Evolutionary conservation across 2,797 vertebrate species (phyloP).

Genomic region (Halcyon leucocephala): DNA sequence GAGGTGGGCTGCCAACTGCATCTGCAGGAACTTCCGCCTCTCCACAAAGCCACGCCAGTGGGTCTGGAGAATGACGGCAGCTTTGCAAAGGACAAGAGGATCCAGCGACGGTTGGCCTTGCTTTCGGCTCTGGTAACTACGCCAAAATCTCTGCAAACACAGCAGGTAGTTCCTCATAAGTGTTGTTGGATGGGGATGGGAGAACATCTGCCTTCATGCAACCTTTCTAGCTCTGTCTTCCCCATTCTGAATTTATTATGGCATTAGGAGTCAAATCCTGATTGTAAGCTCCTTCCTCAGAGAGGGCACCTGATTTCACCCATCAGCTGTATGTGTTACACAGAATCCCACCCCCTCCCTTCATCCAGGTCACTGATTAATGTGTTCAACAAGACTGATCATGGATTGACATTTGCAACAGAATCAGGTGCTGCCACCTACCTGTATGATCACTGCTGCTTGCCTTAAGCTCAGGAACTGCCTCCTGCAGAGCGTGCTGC

Average conservation of each 20-base stretch:
- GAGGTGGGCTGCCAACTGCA: constrained; percentile 83
- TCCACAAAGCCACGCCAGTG: constrained; percentile 88
- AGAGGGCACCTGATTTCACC: neutral
- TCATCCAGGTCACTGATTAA: neutral
- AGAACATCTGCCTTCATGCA: neutral
- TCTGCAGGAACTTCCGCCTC: constrained; percentile 81
- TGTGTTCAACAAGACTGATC: neutral
- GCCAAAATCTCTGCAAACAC: constrained; percentile 89
- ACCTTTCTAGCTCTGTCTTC: neutral
- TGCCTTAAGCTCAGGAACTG: constrained; percentile 87
- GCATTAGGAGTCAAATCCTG: neutral
- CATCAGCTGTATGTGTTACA: neutral
- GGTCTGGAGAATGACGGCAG: constrained; percentile 86
- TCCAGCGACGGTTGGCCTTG: constrained; percentile 60
- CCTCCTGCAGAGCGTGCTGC: constrained; percentile 86
- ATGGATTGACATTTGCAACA: fast-evolving
- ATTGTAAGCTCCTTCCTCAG: neutral
- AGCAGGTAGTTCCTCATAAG: neutral
- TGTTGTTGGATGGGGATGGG: neutral
- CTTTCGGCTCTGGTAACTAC: constrained; percentile 71
- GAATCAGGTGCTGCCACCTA: constrained; percentile 37
- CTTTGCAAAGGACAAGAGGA: constrained; percentile 71
- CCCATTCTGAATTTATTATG: neutral
- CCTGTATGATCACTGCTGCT: constrained; percentile 89
- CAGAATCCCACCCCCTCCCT: neutral